Evolutionary conservation across 2,113 vertebrate genomes (phyloP).

Genomic region (Phrynosoma blainvillii): DNA sequence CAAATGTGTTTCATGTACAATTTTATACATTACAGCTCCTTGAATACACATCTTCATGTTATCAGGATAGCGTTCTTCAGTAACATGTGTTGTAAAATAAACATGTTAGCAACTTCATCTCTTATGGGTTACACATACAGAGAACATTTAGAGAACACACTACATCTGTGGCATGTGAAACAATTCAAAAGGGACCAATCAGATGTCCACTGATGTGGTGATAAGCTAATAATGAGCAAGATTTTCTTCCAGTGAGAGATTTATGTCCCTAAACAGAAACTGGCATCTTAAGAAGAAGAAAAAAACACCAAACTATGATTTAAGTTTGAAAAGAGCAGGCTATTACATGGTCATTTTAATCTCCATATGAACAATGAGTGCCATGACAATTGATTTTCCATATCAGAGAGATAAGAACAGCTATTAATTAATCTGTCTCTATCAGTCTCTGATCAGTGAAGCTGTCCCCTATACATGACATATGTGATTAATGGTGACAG

Average conservation of each 20-base stretch:
- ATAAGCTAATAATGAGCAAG: not conserved
- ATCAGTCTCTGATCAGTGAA: constrained; percentile 12
- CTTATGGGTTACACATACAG: not conserved
- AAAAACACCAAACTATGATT: too few species aligned
- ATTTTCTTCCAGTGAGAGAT: not conserved
- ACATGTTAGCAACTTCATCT: not conserved
- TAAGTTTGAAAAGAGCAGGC: not conserved
- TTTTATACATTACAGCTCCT: too few species aligned
- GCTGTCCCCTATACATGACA: not conserved
- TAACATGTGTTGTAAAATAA: not conserved
- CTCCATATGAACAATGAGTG: not conserved
- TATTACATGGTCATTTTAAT: not conserved
- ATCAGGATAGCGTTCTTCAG: not conserved
- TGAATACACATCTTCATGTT: too few species aligned
- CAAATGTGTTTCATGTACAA: too few species aligned
- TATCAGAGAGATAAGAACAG: not conserved
- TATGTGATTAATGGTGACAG: not conserved
- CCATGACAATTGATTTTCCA: not conserved
- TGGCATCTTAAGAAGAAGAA: not conserved
- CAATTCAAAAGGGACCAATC: not conserved
- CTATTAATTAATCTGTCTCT: constrained; percentile 12
- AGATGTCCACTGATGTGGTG: not conserved
- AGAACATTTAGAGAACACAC: not conserved
- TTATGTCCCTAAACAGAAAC: not conserved
- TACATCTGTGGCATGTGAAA: not conserved